Percentiles rank a stretch among this genome's conserved stretches.
Conservation (phyloP, 2,113 vertebrate species). For the Chionodraco myersi region DNA sequence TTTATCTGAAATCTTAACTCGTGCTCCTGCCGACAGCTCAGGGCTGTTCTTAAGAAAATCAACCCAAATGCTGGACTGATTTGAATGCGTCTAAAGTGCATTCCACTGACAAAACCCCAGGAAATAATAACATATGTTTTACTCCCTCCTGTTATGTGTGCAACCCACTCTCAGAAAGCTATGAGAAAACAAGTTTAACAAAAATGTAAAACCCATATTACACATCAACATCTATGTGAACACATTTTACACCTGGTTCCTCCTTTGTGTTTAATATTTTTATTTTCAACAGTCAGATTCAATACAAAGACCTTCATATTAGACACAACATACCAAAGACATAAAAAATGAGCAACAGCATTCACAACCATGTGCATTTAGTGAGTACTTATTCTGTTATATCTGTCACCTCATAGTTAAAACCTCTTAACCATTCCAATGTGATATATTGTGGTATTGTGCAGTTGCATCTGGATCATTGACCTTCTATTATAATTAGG, state of each 20-base stretch:
- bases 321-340: too few relatives aligned
- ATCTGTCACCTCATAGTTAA: too few relatives aligned
- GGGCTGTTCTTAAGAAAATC: constrained; percentile 43
- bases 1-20: constrained; percentile 65
- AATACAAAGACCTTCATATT: too few relatives aligned
- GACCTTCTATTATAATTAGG: too few relatives aligned
- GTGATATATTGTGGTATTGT: too few relatives aligned
- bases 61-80: constrained; percentile 29
- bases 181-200: constrained; percentile 13
- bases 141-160: constrained; percentile 10
- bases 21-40: constrained; percentile 13
- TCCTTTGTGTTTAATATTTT: too few relatives aligned
- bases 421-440: too few relatives aligned
- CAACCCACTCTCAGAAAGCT: not conserved
- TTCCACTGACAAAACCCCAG: constrained; percentile 33
- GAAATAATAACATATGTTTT: constrained; percentile 12
- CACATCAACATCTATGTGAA: not conserved
- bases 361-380: too few relatives aligned
- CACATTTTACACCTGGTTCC: not conserved
- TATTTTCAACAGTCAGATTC: too few relatives aligned
- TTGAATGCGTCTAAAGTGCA: constrained; percentile 33
- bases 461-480: too few relatives aligned
- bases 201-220: constrained; percentile 21
- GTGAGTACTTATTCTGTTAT: too few relatives aligned
- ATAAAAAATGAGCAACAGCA: too few relatives aligned